Conservation (phyloP, 2,797 vertebrate genomes). For the Catostomus latipinnis region DNA sequence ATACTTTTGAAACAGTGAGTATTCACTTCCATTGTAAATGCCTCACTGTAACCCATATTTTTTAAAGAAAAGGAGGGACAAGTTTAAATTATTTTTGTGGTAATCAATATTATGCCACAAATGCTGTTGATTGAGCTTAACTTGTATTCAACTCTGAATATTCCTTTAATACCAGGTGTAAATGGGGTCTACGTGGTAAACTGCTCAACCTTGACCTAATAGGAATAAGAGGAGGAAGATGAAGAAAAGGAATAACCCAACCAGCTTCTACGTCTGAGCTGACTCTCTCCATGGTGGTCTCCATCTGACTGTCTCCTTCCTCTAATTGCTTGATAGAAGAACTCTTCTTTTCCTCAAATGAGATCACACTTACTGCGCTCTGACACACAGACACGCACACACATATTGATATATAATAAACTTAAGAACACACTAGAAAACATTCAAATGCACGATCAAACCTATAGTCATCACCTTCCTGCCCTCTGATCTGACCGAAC, state of each 20-base stretch:
- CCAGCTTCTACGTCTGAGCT: conserved; percentile 54
- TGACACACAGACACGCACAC: conserved; percentile 49
- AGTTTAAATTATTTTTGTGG: too few relatives aligned
- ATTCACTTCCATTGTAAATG: too few relatives aligned
- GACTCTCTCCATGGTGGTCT: conserved; percentile 63
- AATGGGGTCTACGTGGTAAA: background rate
- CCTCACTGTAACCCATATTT: too few relatives aligned
- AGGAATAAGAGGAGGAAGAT: background rate
- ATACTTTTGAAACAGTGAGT: too few relatives aligned
- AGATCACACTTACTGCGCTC: conserved; percentile 63
- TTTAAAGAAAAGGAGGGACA: too few relatives aligned
- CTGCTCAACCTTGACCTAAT: background rate
- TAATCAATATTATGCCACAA: too few relatives aligned
- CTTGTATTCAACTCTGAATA: too few relatives aligned
- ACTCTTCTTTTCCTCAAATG: conserved; percentile 52
- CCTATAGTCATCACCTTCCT: conserved; percentile 62
- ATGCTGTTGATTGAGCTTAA: too few relatives aligned
- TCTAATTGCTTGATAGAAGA: conserved; percentile 37
- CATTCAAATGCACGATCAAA: conserved; percentile 8
- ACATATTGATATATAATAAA: background rate
- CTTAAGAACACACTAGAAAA: background rate
- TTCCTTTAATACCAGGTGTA: too few relatives aligned
- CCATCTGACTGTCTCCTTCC: conserved; percentile 53
- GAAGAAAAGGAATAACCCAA: background rate
- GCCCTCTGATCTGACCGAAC: conserved; percentile 55